Evolutionary conservation across 2,797 vertebrate species (phyloP).

Genomic region (Pteropus rufus): DNA sequence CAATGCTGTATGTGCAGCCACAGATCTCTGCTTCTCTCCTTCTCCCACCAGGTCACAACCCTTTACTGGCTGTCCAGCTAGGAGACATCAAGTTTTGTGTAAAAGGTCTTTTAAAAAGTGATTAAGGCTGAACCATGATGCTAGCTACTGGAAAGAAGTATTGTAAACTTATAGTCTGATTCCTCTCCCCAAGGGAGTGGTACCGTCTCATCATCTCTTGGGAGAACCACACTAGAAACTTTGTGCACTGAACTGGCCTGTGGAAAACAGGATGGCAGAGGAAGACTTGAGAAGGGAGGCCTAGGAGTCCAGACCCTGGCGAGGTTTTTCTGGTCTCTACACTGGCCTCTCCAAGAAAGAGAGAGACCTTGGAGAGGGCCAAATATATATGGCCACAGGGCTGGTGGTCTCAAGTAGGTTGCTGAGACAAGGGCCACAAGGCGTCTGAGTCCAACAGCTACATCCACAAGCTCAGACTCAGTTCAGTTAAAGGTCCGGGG

Average conservation of each 20-base stretch:
- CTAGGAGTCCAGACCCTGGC: neutral
- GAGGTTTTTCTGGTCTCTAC: neutral
- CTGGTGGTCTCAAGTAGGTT: neutral
- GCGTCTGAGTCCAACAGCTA: neutral
- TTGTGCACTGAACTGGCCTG: neutral
- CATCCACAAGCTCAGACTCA: neutral
- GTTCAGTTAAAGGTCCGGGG: neutral
- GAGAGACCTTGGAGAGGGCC: neutral
- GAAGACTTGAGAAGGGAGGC: neutral
- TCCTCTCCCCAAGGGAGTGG: neutral
- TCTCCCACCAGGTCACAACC: conserved; percentile 3
- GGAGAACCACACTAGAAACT: neutral
- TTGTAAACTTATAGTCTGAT: neutral
- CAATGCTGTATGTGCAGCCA: neutral
- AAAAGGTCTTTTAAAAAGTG: conserved; percentile 31
- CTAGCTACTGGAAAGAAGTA: neutral
- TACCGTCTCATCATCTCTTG: neutral
- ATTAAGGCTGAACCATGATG: neutral
- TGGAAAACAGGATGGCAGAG: neutral
- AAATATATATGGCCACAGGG: neutral
- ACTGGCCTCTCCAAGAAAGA: neutral
- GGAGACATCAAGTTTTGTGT: conserved; percentile 37
- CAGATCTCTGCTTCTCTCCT: neutral
- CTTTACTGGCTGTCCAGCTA: neutral
- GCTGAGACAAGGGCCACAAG: neutral